phyloP scores from a whole-genome alignment of 2,797 vertebrate species.

The Hylomyscus alleni region DNA sequence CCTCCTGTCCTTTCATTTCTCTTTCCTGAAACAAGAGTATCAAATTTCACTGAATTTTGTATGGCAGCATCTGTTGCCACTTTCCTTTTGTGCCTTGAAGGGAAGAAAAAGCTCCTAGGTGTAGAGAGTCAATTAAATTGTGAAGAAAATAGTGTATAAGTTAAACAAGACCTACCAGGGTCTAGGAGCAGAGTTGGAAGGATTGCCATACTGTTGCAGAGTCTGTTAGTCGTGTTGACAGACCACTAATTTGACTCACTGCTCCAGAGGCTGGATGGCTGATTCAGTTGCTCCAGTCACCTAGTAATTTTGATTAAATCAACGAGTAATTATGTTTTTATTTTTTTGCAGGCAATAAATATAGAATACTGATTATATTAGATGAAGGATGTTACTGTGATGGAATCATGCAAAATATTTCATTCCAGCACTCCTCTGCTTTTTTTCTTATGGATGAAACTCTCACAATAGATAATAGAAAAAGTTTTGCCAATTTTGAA shows the following conservation, averaged over 20 bases:
- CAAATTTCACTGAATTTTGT: slow-evolving; percentile 66
- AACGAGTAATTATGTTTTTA: slow-evolving; percentile 70
- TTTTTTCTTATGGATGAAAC: slow-evolving; percentile 16
- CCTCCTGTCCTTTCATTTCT: background rate
- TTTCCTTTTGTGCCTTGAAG: slow-evolving; percentile 56
- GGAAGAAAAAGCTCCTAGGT: slow-evolving; percentile 6
- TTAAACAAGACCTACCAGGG: slow-evolving; percentile 53
- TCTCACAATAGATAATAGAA: background rate
- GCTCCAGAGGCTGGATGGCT: slow-evolving; percentile 66
- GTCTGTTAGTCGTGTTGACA: slow-evolving; percentile 69
- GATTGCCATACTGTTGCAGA: background rate
- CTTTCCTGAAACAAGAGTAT: slow-evolving; percentile 56
- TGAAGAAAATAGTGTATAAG: slow-evolving; percentile 26
- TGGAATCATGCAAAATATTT: slow-evolving; percentile 39
- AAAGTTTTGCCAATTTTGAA: background rate
- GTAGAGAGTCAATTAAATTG: slow-evolving; percentile 69
- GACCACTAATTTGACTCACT: slow-evolving; percentile 77
- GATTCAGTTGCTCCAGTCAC: slow-evolving; percentile 72
- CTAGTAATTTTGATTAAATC: slow-evolving; percentile 81
- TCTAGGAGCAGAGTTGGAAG: slow-evolving; percentile 50
- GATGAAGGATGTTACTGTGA: slow-evolving; percentile 65
- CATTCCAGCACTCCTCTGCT: background rate
- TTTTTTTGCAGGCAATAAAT: slow-evolving; percentile 77
- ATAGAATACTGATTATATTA: slow-evolving; percentile 76
- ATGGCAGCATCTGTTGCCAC: slow-evolving; percentile 37